Evolutionary conservation across 2,888 invertebrate genomes (phyloP), one percentile per base, ranked within the genome.

Genomic region (Graphium colonna): DNA sequence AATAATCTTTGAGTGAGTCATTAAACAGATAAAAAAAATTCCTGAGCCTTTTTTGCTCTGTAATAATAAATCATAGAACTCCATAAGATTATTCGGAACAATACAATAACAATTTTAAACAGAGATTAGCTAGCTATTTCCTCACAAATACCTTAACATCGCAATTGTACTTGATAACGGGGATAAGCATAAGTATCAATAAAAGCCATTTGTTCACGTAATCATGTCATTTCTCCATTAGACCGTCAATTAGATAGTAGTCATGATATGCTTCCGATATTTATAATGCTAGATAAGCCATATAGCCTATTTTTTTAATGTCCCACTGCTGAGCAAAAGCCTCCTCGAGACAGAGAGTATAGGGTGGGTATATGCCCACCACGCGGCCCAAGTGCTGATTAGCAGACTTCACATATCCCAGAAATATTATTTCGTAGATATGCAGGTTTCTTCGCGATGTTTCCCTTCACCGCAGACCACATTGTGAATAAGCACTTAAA

Each of bases 141-240:
- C 36, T 36, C 3, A 36, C 36, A 3, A 12, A 2, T n/a, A 36
- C 12, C 36, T 4, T 13, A 36, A 36, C 12, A n/a, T n/a, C 4
- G 7, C 12, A 12, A 36, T 36, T 12, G 13, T 12, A 1, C n/a
- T n/a, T 1, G 36, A 36, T 36, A 36, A 36, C 3, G 13, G 13
- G 5, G 36, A 36, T 36, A 36, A 10, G 13, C n/a, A 36, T n/a
- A n/a, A n/a, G n/a, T 18, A 40, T 40, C 45, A 57, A 55, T 59
- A 47, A 52, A n/a, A 59, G 51, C 55, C 48, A 26, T 48, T n/a
- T 21, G 51, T 47, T 31, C 31, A 9, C 31, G 8, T 31, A 31
- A 31, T 2, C 31, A 1, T 9, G 10, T 10, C 10, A 31, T 31
- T 31, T 31, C 31, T 31, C 8, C 10, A 9, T 9, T 31, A 31